phyloP scores from a whole-genome alignment of 1,140 invertebrate species.

The Drosophila ogumai region DNA sequence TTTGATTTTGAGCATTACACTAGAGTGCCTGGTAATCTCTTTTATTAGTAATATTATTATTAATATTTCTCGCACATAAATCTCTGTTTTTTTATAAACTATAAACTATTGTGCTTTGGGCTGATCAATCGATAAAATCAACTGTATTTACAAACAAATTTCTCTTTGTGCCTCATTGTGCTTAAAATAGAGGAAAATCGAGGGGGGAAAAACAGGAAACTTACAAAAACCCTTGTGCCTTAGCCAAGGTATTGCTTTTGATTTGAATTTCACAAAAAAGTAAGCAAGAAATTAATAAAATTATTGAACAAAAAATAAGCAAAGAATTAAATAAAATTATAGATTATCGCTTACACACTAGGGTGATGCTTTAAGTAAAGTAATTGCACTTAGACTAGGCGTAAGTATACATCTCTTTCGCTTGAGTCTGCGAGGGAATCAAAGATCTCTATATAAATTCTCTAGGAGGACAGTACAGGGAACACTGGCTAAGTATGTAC shows the following conservation, averaged over 20 bases:
- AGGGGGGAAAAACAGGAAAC: not conserved
- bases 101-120: constrained; percentile 7
- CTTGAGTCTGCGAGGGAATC: constrained; percentile 2
- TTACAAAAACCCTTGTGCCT: too few relatives aligned
- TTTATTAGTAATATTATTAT: constrained; percentile 20
- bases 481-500: constrained; percentile 12
- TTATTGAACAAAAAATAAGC: not conserved
- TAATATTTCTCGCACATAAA: not conserved
- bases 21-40: constrained; percentile 16
- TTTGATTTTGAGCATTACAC: constrained; percentile 35
- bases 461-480: constrained; percentile 12
- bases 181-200: not conserved
- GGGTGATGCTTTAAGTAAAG: constrained; percentile 5
- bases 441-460: constrained; percentile 41
- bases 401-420: not conserved
- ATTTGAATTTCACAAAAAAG: not conserved
- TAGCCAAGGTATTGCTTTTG: not conserved
- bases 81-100: not conserved
- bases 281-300: not conserved
- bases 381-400: constrained; percentile 14
- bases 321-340: not conserved
- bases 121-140: not conserved
- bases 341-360: not conserved
- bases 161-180: not conserved
- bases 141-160: constrained; percentile 7